Base-by-base conservation (phyloP, 2,888 invertebrate species). In the Hirudinaria manillensis region DNA sequence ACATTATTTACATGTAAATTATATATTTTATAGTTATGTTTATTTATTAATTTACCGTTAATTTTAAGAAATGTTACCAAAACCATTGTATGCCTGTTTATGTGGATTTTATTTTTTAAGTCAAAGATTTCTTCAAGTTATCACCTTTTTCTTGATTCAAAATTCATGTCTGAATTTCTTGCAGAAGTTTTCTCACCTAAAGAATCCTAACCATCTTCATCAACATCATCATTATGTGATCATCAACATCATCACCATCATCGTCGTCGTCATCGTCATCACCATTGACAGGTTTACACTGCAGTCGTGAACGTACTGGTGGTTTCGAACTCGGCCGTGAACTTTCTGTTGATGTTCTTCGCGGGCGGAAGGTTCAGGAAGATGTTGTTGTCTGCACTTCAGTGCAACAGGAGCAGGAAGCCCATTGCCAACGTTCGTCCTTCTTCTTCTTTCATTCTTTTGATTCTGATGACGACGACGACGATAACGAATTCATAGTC, bases 311-410 rank as follows among this genome's bases (percentile, higher is more conserved):
- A 79, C 71, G 75, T 82, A 19, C 78, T 83, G 24, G 79, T 83
- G 16, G 81, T 81, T 3, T 74, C 83, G 38, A 82, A 84, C 77
- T 83, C 83, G 0, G 81, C 83, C 1, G 81, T 83, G 45, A 84
- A 84, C 79, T 84, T 84, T 72, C 79, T 84, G 27, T 78, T 84
- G 7, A 83, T 83, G 79, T 84, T 83, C 76, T 82, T 83, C 81
- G 84, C 83, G 79, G 83, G 83, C 56, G 83, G 83, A 76, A 83
- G 82, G 76, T 84, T 84, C 78, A 81, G 83, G 80, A 81, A 36
- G 27, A 76, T 79, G 76, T 56, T 79, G 19, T 38, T 32, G 2
- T 75, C 76, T 51, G 51, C 77, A 16, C 13, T 78, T 24, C 55
- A 61, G 13, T 78, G 77, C 29, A n/a, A n/a, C n/a, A 4, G 55